Percentiles rank a stretch among this genome's conserved stretches.
Conservation (phyloP, 2,888 invertebrate genomes). For the Lycophotia porphyrea region DNA sequence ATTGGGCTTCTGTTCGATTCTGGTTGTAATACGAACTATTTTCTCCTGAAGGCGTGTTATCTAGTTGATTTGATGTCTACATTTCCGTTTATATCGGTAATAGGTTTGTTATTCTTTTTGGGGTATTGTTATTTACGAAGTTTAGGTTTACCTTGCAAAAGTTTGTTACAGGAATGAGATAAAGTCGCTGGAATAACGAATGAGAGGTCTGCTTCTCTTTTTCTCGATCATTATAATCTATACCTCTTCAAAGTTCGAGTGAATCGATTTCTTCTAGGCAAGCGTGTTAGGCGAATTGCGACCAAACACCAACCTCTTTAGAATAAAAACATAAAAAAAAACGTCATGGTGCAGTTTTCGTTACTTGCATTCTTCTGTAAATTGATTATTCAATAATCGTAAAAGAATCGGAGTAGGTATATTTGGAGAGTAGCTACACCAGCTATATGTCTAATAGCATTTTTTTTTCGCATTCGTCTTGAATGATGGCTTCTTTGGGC, state of each 20-base stretch:
- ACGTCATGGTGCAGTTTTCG: background rate
- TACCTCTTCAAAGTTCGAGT: too few species aligned
- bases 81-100: conserved; percentile 49
- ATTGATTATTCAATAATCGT: background rate
- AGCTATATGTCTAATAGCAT: conserved; percentile 21
- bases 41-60: conserved; percentile 55
- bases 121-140: conserved; percentile 21
- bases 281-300: too few species aligned
- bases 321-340: too few species aligned
- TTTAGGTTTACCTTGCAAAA: background rate
- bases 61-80: conserved; percentile 55
- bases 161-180: background rate
- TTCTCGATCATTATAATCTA: too few species aligned
- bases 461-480: conserved; percentile 38
- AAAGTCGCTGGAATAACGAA: too few species aligned
- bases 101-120: conserved; percentile 35
- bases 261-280: too few species aligned
- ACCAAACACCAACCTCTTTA: too few species aligned
- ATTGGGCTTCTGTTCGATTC: conserved; percentile 54
- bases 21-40: conserved; percentile 59
- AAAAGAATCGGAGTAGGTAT: background rate
- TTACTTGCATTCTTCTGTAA: background rate
- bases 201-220: too few species aligned
- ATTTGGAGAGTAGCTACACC: background rate
- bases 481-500: conserved; percentile 51